Evolutionary conservation across 2,888 invertebrate genomes (phyloP).

Genomic region (Theretra japonica): DNA sequence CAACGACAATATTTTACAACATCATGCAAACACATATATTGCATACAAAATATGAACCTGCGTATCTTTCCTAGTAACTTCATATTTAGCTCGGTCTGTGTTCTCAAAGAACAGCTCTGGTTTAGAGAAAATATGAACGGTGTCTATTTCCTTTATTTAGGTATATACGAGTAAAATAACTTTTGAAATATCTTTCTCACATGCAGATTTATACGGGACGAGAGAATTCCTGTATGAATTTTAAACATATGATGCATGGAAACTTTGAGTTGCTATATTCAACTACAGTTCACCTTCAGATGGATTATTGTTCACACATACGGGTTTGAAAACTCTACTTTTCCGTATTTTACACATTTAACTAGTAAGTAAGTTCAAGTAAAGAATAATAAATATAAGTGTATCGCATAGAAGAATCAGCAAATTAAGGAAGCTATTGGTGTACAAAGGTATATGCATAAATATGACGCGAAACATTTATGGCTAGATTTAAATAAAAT

Average conservation of each 20-base stretch:
- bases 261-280: neutral
- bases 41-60: neutral
- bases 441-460: too few species aligned
- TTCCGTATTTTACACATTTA: neutral
- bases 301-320: neutral
- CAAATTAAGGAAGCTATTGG: too few species aligned
- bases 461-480: too few species aligned
- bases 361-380: too few species aligned
- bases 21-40: neutral
- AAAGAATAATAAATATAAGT: too few species aligned
- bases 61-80: neutral
- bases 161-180: too few species aligned
- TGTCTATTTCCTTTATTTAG: slow-evolving; percentile 4
- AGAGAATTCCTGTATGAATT: neutral
- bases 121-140: neutral
- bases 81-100: neutral
- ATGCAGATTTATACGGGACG: slow-evolving; percentile 6
- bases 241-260: neutral
- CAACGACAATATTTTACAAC: neutral
- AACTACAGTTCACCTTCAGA: neutral
- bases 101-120: neutral
- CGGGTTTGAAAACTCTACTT: neutral
- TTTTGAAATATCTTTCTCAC: slow-evolving; percentile 1
- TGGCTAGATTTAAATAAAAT: too few species aligned
- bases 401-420: too few species aligned